Base-by-base conservation (phyloP, 1,140 invertebrate genomes). In the Danaus plexippus region DNA sequence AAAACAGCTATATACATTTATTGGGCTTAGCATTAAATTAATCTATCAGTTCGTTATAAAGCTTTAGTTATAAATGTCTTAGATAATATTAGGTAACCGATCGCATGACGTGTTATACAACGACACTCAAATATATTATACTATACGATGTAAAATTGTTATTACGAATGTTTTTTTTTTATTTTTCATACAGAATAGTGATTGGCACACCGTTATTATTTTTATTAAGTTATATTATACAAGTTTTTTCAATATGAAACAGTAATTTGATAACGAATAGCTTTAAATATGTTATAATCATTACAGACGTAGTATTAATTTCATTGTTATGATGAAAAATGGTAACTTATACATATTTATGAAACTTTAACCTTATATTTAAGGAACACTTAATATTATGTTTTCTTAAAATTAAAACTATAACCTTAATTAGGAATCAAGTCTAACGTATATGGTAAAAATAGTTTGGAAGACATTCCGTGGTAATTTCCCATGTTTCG, bases 31-130 rank as follows among this genome's bases (percentile, higher is more conserved):
- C 61, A 15, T 58, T 70, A 74, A 57, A 75, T 82, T 77, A 81
- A 71, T 76, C 80, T 84, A 84, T 84, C 80, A 84, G 80, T 84
- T 81, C 80, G 73, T 84, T 80, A 76, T 59, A 69, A 65, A 69
- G 65, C 58, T 63, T 59, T 59, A 47, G 22, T 32, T 32, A 32
- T 32, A 32, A 32, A 7, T 32, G 5, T 32, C 22, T 32, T 32
- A 32, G 22, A 3, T 32, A 32, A 32, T 32, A 32, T 32, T 32
- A 32, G 22, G 22, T 32, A 32, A 32, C 22, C 22, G 22, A 32
- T 32, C 22, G 22, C 7, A 32, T 32, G 22, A 32, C 22, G 22
- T 32, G 7, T 32, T 32, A 32, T 32, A 32, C 22, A 32, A 32
- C 22, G 22, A 32, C 5, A 32, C 7, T 32, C 5, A 32, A 32